phyloP scores from a whole-genome alignment of 1,140 invertebrate genomes.

The Oppia nitens region DNA sequence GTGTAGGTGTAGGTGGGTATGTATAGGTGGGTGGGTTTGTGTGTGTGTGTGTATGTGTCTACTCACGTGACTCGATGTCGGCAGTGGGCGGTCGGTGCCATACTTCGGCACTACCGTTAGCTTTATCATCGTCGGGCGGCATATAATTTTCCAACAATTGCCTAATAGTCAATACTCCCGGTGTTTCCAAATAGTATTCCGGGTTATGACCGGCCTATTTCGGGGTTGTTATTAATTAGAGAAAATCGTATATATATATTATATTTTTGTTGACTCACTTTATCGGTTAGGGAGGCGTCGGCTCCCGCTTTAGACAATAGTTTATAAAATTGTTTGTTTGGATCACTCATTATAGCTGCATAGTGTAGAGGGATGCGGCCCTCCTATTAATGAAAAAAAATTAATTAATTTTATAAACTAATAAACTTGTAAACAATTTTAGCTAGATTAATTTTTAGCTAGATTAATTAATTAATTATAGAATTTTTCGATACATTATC shows the following conservation, averaged over 20 bases:
- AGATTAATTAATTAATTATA: too few species aligned
- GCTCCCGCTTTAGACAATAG: constrained; percentile 63
- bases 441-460: too few species aligned
- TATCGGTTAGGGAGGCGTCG: constrained; percentile 60
- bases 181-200: constrained; percentile 45
- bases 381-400: constrained; percentile 31
- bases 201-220: constrained; percentile 39
- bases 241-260: constrained; percentile 32
- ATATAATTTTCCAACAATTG: constrained; percentile 20
- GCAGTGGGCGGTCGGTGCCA: constrained; percentile 22
- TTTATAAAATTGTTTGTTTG: constrained; percentile 65
- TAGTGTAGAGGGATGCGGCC: constrained; percentile 78
- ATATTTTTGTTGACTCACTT: too few species aligned
- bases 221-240: not conserved
- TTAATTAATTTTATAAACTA: not conserved
- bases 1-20: too few species aligned
- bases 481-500: too few species aligned
- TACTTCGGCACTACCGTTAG: constrained; percentile 17
- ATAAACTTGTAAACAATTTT: not conserved
- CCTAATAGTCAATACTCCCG: constrained; percentile 24
- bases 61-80: constrained; percentile 21
- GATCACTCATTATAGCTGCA: constrained; percentile 60
- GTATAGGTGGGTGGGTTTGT: too few species aligned
- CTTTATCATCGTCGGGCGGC: not conserved
- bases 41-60: too few species aligned